Conservation (phyloP, 2,797 vertebrate genomes). For the Lutra lutra region DNA sequence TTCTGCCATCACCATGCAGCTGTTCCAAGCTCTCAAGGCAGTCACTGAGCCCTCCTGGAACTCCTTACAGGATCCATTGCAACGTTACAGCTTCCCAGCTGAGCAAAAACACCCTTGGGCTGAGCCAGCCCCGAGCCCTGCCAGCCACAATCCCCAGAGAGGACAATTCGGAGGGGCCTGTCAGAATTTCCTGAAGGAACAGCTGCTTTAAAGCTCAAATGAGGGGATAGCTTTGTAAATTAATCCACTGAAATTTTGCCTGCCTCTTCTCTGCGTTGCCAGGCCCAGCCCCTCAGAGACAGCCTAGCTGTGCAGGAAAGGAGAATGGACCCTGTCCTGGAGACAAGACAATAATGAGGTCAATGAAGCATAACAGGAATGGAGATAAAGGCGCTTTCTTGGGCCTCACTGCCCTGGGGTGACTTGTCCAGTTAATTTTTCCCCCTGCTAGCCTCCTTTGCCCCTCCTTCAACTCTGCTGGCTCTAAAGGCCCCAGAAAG, state of each 20-base stretch:
- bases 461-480: neutral
- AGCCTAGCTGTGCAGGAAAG: neutral
- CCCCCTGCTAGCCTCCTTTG: neutral
- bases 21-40: neutral
- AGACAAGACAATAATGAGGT: neutral
- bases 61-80: neutral
- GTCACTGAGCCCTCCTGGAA: neutral
- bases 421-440: conserved; percentile 37
- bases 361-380: neutral
- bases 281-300: conserved; percentile 40
- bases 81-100: neutral
- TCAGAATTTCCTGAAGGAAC: conserved; percentile 38
- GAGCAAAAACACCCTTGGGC: neutral
- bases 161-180: neutral
- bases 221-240: neutral
- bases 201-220: neutral
- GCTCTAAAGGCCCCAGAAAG: neutral
- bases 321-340: neutral
- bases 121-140: neutral
- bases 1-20: neutral
- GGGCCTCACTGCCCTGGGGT: neutral
- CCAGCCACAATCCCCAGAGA: neutral
- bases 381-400: conserved; percentile 43
- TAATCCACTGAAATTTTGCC: conserved; percentile 15
- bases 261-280: neutral